Evolutionary conservation across 1,140 invertebrate species (phyloP).

Genomic region (Catajapyx aquilonaris): DNA sequence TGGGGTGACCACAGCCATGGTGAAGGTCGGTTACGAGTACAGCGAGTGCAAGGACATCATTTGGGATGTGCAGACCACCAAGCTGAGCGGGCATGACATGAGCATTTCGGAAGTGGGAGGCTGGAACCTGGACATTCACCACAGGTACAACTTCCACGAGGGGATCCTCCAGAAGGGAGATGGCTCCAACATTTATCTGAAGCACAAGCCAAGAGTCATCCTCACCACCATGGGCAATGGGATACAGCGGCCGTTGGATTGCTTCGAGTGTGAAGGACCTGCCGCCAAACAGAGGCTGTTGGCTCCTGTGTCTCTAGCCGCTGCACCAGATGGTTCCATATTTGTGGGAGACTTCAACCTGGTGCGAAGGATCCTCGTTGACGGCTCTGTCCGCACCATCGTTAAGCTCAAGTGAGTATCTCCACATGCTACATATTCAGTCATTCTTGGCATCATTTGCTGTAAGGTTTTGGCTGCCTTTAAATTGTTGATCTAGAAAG

Average conservation of each 20-base stretch:
- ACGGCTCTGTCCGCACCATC: constrained; percentile 67
- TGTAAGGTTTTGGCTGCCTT: too few species aligned
- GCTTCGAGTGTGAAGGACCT: constrained; percentile 58
- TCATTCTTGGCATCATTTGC: constrained; percentile 3
- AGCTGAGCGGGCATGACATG: constrained; percentile 86
- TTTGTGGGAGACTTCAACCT: constrained; percentile 93
- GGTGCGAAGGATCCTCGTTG: constrained; percentile 68
- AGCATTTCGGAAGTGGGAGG: constrained; percentile 86
- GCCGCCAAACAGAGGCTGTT: constrained; percentile 62
- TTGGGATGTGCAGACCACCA: constrained; percentile 88
- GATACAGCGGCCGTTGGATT: constrained; percentile 62
- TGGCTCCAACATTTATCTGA: constrained; percentile 86
- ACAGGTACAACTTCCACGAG: constrained; percentile 93
- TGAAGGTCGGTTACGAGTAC: constrained; percentile 92
- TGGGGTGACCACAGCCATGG: constrained; percentile 70
- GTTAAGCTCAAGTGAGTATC: constrained; percentile 65
- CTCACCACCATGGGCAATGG: constrained; percentile 85
- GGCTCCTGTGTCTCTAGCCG: constrained; percentile 74
- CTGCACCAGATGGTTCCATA: constrained; percentile 77
- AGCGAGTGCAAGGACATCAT: constrained; percentile 78
- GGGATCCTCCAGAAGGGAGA: constrained; percentile 94
- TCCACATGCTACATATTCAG: constrained; percentile 1
- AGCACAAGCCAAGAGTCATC: constrained; percentile 77
- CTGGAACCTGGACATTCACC: constrained; percentile 94
- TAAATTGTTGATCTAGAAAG: not conserved